phyloP scores from a whole-genome alignment of 2,888 invertebrate genomes.

The Heliconius ismenius region DNA sequence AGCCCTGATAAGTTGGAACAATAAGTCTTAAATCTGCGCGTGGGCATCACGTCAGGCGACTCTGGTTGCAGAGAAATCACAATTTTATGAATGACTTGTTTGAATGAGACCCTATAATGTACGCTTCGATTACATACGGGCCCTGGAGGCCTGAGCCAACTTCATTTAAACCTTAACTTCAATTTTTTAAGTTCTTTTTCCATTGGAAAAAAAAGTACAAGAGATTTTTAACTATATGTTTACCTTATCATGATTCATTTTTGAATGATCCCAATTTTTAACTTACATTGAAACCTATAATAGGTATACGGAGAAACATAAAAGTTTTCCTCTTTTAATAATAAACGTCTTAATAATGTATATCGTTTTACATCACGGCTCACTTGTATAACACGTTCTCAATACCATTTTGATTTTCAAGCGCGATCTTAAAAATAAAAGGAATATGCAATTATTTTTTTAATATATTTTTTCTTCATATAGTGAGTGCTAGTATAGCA shows the following conservation, averaged over 20 bases:
- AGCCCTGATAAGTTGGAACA: not conserved
- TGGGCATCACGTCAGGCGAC: conserved; percentile 57
- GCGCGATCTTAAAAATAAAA: conserved; percentile 13
- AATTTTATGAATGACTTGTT: conserved; percentile 81
- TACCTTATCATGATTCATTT: conserved; percentile 16
- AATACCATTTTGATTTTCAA: conserved; percentile 29
- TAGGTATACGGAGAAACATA: conserved; percentile 53
- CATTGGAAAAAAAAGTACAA: not conserved
- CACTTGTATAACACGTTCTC: conserved; percentile 40
- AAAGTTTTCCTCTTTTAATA: conserved; percentile 64
- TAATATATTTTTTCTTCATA: not conserved
- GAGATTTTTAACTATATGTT: conserved; percentile 18
- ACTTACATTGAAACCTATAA: conserved; percentile 48
- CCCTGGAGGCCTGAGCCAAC: conserved; percentile 61
- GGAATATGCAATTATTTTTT: not conserved
- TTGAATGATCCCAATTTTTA: conserved; percentile 38
- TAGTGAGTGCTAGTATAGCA: not conserved
- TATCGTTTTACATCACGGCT: conserved; percentile 50
- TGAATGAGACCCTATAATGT: conserved; percentile 77
- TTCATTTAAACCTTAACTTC: conserved; percentile 36
- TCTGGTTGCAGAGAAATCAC: conserved; percentile 69
- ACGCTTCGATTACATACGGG: conserved; percentile 58
- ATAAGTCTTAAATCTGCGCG: conserved; percentile 48
- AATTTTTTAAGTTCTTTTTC: conserved; percentile 11
- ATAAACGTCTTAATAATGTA: conserved; percentile 65